Base-by-base conservation (phyloP, 2,797 vertebrate species). In the Gobio occitaniae region DNA sequence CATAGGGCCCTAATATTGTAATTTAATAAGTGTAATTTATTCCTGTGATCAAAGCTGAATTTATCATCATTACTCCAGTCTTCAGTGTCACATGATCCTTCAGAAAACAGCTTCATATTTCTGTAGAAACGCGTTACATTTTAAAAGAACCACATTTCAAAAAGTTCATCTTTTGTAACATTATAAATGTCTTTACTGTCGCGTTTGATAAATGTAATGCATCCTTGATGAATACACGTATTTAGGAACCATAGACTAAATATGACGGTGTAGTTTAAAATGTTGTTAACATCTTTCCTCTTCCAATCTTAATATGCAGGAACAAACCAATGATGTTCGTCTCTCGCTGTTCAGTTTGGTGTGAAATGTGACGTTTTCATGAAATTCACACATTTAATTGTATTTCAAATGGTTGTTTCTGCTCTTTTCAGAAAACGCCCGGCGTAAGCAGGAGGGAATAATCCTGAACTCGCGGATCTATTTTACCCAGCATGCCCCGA, bases 401-500 rank as follows among this genome's bases (percentile, higher is more conserved):
- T 1, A n/a, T 70, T n/a, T 48, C 9, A 32, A 2, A 3, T 25
- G 19, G 17, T 32, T 10, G 9, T 54, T 29, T 29, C 9, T 44
- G 4, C 0, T 90, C 71, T 38, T 47, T 52, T 21, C 93, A 99
- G 98, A 99, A 94, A 99, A 98, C 36, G 96, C 98, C 29, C 96
- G 97, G 17, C 97, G 98, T 68, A 99, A 99, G 83, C 98, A 99
- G 91, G 98, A 99, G 90, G 97, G 98, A 66, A 98, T 99, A 88
- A 92, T 99, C 94, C 92, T 97, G 89, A 98, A 96, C 89, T 99
- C 98, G 32, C 93, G 98, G 29, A 97, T 99, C 0, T 99, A 98
- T 92, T 99, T 99, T 93, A 98, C 98, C 17, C 98, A 98, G 93
- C 98, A 99, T 72, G 97, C 98, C 0, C 98, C 98, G 9, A 97